phyloP scores from a whole-genome alignment of 2,797 vertebrate genomes.

The Remorina albescens region DNA sequence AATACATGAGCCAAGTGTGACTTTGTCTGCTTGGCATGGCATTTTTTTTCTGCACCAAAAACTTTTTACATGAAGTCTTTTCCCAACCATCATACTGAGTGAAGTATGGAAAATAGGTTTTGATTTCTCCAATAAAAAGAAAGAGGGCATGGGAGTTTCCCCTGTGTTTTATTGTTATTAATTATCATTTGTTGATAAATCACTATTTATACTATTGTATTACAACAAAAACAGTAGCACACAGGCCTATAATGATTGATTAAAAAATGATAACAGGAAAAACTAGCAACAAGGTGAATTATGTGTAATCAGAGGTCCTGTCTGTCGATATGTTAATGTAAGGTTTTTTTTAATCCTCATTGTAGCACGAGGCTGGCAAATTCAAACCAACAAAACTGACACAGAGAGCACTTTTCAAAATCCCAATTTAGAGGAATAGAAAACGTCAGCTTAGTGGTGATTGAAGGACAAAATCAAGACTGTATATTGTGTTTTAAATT shows the following conservation, averaged over 20 bases:
- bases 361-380: constrained; percentile 1
- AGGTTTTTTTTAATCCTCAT: constrained; percentile 4
- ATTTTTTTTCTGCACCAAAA: constrained; percentile 64
- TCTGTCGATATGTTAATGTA: neutral
- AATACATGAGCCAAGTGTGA: constrained; percentile 40
- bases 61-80: constrained; percentile 44
- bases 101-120: constrained; percentile 24
- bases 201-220: neutral
- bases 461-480: constrained; percentile 6
- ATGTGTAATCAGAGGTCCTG: neutral
- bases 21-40: constrained; percentile 56
- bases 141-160: neutral
- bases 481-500: constrained; percentile 7
- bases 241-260: neutral
- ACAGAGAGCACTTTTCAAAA: constrained; percentile 31
- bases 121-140: constrained; percentile 12
- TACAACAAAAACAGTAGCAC: neutral
- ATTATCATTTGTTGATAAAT: neutral
- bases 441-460: constrained; percentile 5
- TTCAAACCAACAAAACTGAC: constrained; percentile 35
- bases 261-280: neutral
- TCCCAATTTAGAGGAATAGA: constrained; percentile 16
- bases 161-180: neutral
- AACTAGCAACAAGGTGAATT: neutral
- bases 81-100: constrained; percentile 24